These are phyloP conservation scores for Asteroscopus sphinx DNA, from an alignment of 2,888 invertebrate species.

Conservation along the genomic window DNA sequence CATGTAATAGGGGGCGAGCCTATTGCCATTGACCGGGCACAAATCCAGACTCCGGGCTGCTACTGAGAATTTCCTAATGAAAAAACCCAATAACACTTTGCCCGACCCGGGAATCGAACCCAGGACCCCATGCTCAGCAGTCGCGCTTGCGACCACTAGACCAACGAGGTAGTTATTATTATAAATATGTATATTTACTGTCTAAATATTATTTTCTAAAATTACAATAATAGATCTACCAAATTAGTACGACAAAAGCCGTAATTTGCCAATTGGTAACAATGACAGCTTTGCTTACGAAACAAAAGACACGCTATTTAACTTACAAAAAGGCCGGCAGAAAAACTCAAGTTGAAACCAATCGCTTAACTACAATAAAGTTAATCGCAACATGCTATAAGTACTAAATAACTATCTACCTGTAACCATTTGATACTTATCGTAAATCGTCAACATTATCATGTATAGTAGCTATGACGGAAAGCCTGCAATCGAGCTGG, in stretches of 20 bases:
- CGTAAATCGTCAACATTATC: constrained; percentile 35
- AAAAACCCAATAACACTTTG: too few relatives aligned
- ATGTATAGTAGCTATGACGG: constrained; percentile 22
- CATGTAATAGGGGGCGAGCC: too few relatives aligned
- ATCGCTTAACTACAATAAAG: constrained; percentile 5
- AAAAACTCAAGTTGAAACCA: constrained; percentile 15
- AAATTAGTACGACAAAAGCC: constrained; percentile 17
- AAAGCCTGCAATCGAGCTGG: constrained; percentile 29
- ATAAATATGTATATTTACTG: too few relatives aligned
- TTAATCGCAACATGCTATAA: constrained; percentile 12
- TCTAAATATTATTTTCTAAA: neutral
- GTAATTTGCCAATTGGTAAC: constrained; percentile 15
- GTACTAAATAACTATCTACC: constrained; percentile 8
- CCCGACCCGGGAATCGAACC: too few relatives aligned
- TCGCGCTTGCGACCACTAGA: too few relatives aligned
- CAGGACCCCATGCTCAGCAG: too few relatives aligned
- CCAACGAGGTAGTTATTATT: too few relatives aligned
- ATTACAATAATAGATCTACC: neutral
- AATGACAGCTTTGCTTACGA: constrained; percentile 7
- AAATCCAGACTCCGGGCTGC: too few relatives aligned
- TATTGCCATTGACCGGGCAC: too few relatives aligned
- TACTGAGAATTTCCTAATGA: too few relatives aligned
- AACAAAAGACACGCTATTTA: constrained; percentile 18
- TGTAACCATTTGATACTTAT: constrained; percentile 21
- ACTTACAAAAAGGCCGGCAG: constrained; percentile 5